A percentile compares a stretch with the other conserved stretches of the same genome.
These are phyloP conservation scores for Rhyzopertha dominica DNA, from an alignment of 1,140 invertebrate genomes.

Conservation along the genomic window DNA sequence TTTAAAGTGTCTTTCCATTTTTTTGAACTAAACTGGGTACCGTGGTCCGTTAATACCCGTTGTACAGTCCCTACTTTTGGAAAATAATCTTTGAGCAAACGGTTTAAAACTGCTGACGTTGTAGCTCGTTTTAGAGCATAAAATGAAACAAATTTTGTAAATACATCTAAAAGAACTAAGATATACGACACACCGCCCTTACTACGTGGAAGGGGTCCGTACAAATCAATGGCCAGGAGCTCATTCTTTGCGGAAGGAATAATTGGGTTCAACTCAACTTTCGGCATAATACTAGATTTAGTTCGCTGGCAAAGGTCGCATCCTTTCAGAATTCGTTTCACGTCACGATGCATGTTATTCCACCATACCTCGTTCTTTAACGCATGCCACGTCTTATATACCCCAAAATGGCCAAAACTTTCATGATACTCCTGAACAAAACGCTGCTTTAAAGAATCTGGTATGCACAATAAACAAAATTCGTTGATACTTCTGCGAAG, in stretches of 20 bases:
- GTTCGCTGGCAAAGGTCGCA: too few species aligned
- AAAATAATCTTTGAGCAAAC: too few species aligned
- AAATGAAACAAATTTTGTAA: slow-evolving; percentile 12
- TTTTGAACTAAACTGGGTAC: slow-evolving; percentile 19
- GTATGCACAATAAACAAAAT: slow-evolving; percentile 11
- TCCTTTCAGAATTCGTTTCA: too few species aligned
- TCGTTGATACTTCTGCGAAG: background rate
- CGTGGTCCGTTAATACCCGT: slow-evolving; percentile 18
- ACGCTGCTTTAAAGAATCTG: background rate
- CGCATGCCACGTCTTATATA: background rate
- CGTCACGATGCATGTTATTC: too few species aligned
- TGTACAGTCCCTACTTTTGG: background rate
- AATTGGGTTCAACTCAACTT: background rate
- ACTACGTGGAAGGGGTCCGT: slow-evolving; percentile 1
- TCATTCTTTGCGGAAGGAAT: slow-evolving; percentile 3
- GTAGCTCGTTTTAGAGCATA: slow-evolving; percentile 14
- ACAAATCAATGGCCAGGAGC: slow-evolving; percentile 7
- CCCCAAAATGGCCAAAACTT: slow-evolving; percentile 12
- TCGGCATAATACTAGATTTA: background rate
- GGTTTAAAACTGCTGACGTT: too few species aligned
- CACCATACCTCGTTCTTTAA: slow-evolving; percentile 1
- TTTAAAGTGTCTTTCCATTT: slow-evolving; percentile 20
- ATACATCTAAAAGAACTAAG: slow-evolving; percentile 4
- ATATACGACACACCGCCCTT: slow-evolving; percentile 8
- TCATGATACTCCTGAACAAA: slow-evolving; percentile 9